Conservation (phyloP, 2,113 vertebrate species). For the Pseudonaja textilis region DNA sequence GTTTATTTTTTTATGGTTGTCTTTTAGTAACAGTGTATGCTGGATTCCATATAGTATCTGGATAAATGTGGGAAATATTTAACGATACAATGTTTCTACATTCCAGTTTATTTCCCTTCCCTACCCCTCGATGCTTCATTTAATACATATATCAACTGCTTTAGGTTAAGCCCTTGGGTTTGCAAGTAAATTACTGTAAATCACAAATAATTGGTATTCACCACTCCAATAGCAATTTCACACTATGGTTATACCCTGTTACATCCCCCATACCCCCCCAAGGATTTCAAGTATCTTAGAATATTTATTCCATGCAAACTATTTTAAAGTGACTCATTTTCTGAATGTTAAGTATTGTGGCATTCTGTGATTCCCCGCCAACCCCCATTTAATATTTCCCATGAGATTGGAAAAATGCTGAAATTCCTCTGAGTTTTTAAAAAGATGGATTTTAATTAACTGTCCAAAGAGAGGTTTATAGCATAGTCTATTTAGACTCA, state of each 20-base stretch:
- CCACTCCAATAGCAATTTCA: slow-evolving; percentile 61
- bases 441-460: slow-evolving; percentile 53
- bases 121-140: slow-evolving; percentile 41
- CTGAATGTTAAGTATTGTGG: slow-evolving; percentile 61
- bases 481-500: slow-evolving; percentile 40
- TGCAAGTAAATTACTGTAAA: slow-evolving; percentile 63
- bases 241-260: slow-evolving; percentile 51
- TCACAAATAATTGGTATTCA: slow-evolving; percentile 64
- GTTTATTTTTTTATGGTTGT: neutral
- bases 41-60: neutral
- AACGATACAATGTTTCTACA: slow-evolving; percentile 17
- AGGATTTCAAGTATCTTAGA: slow-evolving; percentile 56
- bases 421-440: slow-evolving; percentile 39
- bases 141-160: slow-evolving; percentile 48
- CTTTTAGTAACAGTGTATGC: slow-evolving; percentile 9
- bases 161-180: slow-evolving; percentile 56
- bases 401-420: slow-evolving; percentile 29
- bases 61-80: slow-evolving; percentile 27
- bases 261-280: slow-evolving; percentile 37
- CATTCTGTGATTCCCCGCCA: slow-evolving; percentile 44
- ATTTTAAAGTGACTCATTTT: slow-evolving; percentile 60
- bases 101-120: slow-evolving; percentile 38
- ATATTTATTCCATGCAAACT: slow-evolving; percentile 64
- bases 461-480: slow-evolving; percentile 41
- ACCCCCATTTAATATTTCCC: slow-evolving; percentile 44